Conservation (phyloP, 2,888 invertebrate genomes). For the Polydrusus cervinus region DNA sequence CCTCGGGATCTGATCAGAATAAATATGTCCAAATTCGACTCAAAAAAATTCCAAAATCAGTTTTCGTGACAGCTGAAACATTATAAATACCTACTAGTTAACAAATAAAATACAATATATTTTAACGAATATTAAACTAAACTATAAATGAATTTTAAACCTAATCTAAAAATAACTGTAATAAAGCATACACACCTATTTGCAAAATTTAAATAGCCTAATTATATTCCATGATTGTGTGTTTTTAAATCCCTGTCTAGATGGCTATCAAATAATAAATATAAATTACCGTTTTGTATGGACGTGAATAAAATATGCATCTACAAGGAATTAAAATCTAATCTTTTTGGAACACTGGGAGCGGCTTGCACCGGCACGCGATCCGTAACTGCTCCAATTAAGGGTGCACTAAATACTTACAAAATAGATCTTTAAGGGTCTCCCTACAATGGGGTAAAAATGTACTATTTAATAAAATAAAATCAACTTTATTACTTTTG, state of each 20-base stretch:
- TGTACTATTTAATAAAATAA: too few species aligned
- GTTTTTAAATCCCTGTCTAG: slow-evolving; percentile 22
- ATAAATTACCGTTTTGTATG: slow-evolving; percentile 53
- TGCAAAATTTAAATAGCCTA: not conserved
- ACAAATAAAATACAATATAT: too few species aligned
- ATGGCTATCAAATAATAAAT: slow-evolving; percentile 27
- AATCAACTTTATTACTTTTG: too few species aligned
- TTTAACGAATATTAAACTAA: too few species aligned
- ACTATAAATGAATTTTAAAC: too few species aligned
- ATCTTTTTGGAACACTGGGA: slow-evolving; percentile 50
- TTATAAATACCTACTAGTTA: too few species aligned
- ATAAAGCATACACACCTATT: not conserved
- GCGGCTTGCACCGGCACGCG: slow-evolving; percentile 39
- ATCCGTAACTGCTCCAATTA: slow-evolving; percentile 24
- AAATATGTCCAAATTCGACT: too few species aligned
- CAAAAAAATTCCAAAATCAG: too few species aligned
- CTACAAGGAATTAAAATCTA: slow-evolving; percentile 56
- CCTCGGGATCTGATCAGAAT: too few species aligned
- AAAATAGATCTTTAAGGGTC: not conserved
- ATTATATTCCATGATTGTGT: slow-evolving; percentile 16
- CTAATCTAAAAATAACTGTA: not conserved
- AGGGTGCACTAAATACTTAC: slow-evolving; percentile 22
- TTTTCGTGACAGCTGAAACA: too few species aligned
- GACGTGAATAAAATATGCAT: slow-evolving; percentile 56
- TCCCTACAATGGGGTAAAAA: too few species aligned